phyloP scores from a whole-genome alignment of 2,797 vertebrate genomes.

The Eurystomus glaucurus region DNA sequence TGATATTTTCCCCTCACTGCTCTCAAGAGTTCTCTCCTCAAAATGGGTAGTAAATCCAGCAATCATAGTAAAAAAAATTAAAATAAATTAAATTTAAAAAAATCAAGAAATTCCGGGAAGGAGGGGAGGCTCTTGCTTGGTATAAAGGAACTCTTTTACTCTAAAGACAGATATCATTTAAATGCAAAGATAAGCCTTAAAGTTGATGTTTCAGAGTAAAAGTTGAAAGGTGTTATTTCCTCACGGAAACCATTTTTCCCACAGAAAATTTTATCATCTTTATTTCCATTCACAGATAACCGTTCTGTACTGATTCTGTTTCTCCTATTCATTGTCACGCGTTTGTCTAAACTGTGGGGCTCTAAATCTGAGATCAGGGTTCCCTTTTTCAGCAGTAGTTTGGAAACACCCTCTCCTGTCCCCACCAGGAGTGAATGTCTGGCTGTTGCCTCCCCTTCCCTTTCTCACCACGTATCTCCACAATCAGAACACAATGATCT shows the following conservation, averaged over 20 bases:
- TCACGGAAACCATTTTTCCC: not conserved
- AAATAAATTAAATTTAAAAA: too few relatives aligned
- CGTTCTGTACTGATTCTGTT: not conserved
- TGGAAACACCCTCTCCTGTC: not conserved
- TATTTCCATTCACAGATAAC: not conserved
- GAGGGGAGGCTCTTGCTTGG: not conserved
- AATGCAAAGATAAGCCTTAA: not conserved
- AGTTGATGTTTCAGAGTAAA: not conserved
- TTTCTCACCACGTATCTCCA: not conserved
- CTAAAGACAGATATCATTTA: not conserved
- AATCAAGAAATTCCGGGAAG: not conserved
- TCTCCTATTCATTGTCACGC: not conserved
- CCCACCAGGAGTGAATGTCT: rapidly evolving
- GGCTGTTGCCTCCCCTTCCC: not conserved
- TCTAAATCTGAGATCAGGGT: not conserved
- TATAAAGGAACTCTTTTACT: not conserved
- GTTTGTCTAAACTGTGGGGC: not conserved
- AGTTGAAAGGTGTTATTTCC: not conserved
- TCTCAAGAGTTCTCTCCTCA: not conserved
- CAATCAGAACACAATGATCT: not conserved
- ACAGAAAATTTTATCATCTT: not conserved
- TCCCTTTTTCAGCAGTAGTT: not conserved
- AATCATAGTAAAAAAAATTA: not conserved
- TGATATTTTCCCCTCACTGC: not conserved
- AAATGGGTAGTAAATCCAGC: not conserved